phyloP scores from a whole-genome alignment of 2,888 invertebrate genomes.

The Diadromus collaris region DNA sequence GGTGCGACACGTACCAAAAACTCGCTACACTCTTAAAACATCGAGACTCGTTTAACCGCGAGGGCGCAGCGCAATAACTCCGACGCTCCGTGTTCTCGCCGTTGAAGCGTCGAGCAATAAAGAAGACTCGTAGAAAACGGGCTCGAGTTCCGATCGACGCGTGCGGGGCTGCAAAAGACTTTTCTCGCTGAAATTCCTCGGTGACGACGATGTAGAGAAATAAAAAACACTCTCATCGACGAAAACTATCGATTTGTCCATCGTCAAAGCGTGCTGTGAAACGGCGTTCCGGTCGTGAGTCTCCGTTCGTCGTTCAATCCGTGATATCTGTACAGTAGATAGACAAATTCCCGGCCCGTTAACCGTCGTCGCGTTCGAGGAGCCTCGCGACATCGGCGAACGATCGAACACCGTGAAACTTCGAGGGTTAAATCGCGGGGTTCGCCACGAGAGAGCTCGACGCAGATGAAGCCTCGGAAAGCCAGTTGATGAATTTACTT shows the following conservation, averaged over 20 bases:
- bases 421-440: slow-evolving; percentile 12
- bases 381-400: slow-evolving; percentile 1
- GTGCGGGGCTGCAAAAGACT: slow-evolving; percentile 23
- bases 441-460: slow-evolving; percentile 24
- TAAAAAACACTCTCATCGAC: slow-evolving; percentile 2
- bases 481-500: slow-evolving; percentile 39
- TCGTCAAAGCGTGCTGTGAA: slow-evolving; percentile 31
- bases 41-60: slow-evolving; percentile 46
- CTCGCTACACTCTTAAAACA: slow-evolving; percentile 47
- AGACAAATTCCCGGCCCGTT: slow-evolving; percentile 5
- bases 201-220: slow-evolving; percentile 17
- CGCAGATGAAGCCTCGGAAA: slow-evolving; percentile 49
- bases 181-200: background rate
- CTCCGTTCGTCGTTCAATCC: background rate
- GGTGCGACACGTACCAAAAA: slow-evolving; percentile 48
- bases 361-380: background rate
- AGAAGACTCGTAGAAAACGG: slow-evolving; percentile 12
- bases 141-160: background rate
- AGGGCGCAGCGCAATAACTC: slow-evolving; percentile 52
- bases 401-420: slow-evolving; percentile 35
- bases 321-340: slow-evolving; percentile 32
- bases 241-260: slow-evolving; percentile 21
- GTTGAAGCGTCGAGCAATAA: slow-evolving; percentile 16
- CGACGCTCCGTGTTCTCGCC: slow-evolving; percentile 16
- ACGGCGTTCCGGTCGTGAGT: background rate